Conservation (phyloP, 2,888 invertebrate genomes). For the Hipparchia sbordonii region DNA sequence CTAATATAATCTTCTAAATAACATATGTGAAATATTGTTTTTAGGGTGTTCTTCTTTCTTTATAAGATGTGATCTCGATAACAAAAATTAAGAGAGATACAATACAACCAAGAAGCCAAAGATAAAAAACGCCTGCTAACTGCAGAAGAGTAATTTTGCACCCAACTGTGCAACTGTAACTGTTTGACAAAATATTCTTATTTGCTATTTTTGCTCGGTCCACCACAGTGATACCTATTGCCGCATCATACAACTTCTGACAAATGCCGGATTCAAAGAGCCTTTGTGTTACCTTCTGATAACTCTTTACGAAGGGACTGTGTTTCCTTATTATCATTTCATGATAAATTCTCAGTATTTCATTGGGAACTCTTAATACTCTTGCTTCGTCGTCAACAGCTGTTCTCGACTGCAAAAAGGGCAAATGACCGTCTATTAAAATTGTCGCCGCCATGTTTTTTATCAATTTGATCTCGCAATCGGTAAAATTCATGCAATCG, state of each 20-base stretch:
- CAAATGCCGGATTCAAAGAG: conserved; percentile 68
- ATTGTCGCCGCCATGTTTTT: conserved; percentile 57
- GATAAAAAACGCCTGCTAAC: conserved; percentile 57
- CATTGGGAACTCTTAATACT: conserved; percentile 53
- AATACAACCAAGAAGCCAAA: conserved; percentile 59
- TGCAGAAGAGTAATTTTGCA: conserved; percentile 61
- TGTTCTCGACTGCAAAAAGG: conserved; percentile 55
- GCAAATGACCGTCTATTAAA: conserved; percentile 53
- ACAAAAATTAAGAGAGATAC: conserved; percentile 55
- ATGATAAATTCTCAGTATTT: conserved; percentile 58
- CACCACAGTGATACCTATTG: conserved; percentile 57
- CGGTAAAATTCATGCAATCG: conserved; percentile 52
- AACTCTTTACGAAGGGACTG: conserved; percentile 47
- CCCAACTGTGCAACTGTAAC: conserved; percentile 63
- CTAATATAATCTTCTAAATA: too few species aligned
- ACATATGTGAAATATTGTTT: too few species aligned
- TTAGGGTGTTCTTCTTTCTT: neutral
- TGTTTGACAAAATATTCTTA: conserved; percentile 55
- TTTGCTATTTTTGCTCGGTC: conserved; percentile 53
- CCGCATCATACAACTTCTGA: conserved; percentile 54
- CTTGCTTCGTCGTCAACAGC: conserved; percentile 61
- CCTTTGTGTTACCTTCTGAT: conserved; percentile 50
- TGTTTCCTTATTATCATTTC: conserved; percentile 64
- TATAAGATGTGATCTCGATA: conserved; percentile 46
- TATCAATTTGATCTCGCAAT: conserved; percentile 52